Base-by-base conservation (phyloP, 2,113 vertebrate genomes). In the Tychaedon coryphoeus region DNA sequence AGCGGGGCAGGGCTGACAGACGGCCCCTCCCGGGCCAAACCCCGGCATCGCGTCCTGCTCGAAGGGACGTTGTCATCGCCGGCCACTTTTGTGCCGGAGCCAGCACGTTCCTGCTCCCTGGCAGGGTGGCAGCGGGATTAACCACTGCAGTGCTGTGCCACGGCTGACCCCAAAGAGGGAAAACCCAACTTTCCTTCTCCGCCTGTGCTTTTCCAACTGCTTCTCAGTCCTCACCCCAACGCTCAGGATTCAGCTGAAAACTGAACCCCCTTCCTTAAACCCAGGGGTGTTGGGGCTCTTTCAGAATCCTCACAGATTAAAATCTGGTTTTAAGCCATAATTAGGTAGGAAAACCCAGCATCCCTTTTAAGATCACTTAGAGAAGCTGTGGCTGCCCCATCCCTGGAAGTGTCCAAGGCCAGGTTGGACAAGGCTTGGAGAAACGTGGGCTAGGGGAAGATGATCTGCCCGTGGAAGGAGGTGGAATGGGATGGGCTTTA, bases 1-100 rank as follows among this genome's bases (percentile, higher is more conserved):
- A 8, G 79, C 96, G 96, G 97, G 98, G 97, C 98, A 98, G 96
- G 98, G 97, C 98, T 98, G 98, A 98, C 98, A 98, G 98, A 98
- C 28, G 11, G 72, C 64, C 86, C 86, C 86, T 57, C 86, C 69
- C 76, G 2, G 13, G 90, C 81, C 92, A 34, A 62, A 19, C 20
- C 65, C 92, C 73, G 12, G 10, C 84, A 24, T 5, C 90, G 15
- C 17, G 88, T 84, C 95, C 90, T 62, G 87, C 90, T 61, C 51
- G 34, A 48, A 1, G 64, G 78, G 72, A 54, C 72, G 0, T 19
- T 90, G 79, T 88, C 86, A 90, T 69, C 73, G 2, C 18, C 2
- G 61, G 93, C 34, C 75, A 5, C 83, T 80, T 60, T 40, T 93
- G 94, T 66, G 86, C 56, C 4, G 0, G 50, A 90, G 95, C 94